Evolutionary conservation across 1,140 invertebrate genomes (phyloP).

Genomic region (Glomeris maerens): DNA sequence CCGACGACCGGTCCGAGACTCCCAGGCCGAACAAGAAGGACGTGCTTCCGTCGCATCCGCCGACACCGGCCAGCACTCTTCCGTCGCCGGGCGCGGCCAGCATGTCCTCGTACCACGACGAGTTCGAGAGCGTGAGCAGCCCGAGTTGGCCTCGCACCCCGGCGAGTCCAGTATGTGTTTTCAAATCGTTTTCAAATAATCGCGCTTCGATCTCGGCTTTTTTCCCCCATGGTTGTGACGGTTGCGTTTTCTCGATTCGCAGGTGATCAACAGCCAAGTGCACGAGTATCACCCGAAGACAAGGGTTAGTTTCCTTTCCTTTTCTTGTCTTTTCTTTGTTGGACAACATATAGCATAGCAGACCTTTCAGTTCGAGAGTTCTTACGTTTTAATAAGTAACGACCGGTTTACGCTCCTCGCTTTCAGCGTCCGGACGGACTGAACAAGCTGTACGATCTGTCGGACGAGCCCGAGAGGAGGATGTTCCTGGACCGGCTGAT

Average conservation of each 20-base stretch:
- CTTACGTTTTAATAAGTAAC: conserved; percentile 5
- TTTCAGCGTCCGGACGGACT: conserved; percentile 48
- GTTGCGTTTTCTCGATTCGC: conserved; percentile 26
- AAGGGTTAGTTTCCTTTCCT: not conserved
- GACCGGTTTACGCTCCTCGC: not conserved
- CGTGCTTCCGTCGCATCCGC: conserved; percentile 38
- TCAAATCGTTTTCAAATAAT: not conserved
- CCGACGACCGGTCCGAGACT: conserved; percentile 55
- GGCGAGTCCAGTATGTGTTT: conserved; percentile 62
- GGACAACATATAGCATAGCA: too few relatives aligned
- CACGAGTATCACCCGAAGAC: conserved; percentile 61
- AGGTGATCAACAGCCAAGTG: conserved; percentile 84
- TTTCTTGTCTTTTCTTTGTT: too few relatives aligned
- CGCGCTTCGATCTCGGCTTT: not conserved
- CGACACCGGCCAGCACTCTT: conserved; percentile 50
- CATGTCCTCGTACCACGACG: conserved; percentile 68
- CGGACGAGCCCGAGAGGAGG: conserved; percentile 78
- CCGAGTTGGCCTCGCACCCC: conserved; percentile 61
- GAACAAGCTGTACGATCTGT: conserved; percentile 90
- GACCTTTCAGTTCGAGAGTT: too few relatives aligned
- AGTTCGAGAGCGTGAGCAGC: conserved; percentile 72
- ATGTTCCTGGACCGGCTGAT: conserved; percentile 83
- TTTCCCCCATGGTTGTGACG: not conserved
- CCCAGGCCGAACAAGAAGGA: conserved; percentile 55
- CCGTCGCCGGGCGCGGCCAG: conserved; percentile 65